Base-by-base conservation (phyloP, 2,797 vertebrate species). In the Sandelia bainsii region DNA sequence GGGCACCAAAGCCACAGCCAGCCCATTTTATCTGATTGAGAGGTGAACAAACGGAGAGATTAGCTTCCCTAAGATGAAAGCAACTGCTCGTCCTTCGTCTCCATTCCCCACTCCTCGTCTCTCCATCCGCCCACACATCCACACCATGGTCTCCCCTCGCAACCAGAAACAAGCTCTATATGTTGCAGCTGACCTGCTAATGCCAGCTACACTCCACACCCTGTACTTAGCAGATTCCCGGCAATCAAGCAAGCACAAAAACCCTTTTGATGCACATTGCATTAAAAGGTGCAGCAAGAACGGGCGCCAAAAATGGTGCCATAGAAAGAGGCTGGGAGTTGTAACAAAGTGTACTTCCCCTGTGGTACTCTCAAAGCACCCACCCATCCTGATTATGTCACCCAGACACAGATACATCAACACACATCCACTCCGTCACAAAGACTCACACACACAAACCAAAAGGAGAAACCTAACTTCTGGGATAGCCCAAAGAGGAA, bases 11-110 rank as follows among this genome's bases (percentile, higher is more conserved):
- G 79, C 45, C 58, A 85, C 87, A 91, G 90, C 87, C 89, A 40
- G 82, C 73, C 84, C 78, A 56, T 88, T 81, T 81, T 86, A 92
- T 92, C 92, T 87, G 90, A 93, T 91, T 79, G 78, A 57, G 77
- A 77, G 80, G 74, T 80, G 84, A 91, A 87, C 79, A 82, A 88
- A 91, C 63, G 62, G 75, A 75, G 51, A 72, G 89, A 93, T 92
- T 91, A 88, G 89, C 89, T 89, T 91, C 84, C 82, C 84, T 69
- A 81, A 86, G 87, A 91, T 93, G 87, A 94, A 93, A 91, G 91
- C 86, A 89, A 89, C 89, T 89, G 85, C 83, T 92, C 69, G 48
- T 89, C 89, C 88, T 83, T 85, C 42, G 23, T 87, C 82, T 85
- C 85, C 75, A 57, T 81, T 75, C 73, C 72, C 84, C 86, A 69